phyloP scores from a whole-genome alignment of 2,888 invertebrate genomes.

The Lasioglossum villosulum region DNA sequence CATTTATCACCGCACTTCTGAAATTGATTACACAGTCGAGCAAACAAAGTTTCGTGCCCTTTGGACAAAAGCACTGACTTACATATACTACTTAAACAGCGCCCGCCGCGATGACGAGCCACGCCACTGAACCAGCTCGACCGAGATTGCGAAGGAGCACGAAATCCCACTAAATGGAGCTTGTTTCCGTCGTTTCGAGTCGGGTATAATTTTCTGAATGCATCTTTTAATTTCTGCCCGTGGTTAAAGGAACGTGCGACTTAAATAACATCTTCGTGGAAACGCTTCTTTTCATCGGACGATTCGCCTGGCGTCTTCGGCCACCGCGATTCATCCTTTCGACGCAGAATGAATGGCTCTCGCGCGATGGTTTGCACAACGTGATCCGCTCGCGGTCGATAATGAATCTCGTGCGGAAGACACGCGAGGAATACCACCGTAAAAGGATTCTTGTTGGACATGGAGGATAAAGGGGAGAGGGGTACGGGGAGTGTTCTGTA shows the following conservation, averaged over 20 bases:
- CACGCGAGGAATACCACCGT: slow-evolving; percentile 1
- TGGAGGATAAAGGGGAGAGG: neutral
- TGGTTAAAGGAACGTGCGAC: neutral
- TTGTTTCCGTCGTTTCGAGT: neutral
- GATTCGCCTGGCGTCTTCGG: neutral
- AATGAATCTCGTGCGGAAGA: slow-evolving; percentile 28
- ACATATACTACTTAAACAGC: neutral
- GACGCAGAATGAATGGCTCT: slow-evolving; percentile 11
- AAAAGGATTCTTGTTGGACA: neutral
- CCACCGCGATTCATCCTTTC: neutral
- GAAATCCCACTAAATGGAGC: neutral
- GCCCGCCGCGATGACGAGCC: neutral
- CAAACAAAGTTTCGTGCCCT: neutral
- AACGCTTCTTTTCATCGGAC: neutral
- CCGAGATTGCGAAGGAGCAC: neutral
- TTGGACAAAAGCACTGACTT: neutral
- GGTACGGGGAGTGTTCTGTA: neutral
- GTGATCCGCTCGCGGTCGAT: slow-evolving; percentile 32
- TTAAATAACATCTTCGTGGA: neutral
- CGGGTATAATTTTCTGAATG: neutral
- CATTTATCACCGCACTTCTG: neutral
- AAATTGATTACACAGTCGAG: neutral
- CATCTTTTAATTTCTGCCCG: neutral
- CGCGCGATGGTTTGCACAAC: neutral
- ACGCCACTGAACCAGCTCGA: neutral